Percentiles rank a stretch among this genome's conserved stretches.
These are phyloP conservation scores for Drosophila colorata DNA, from an alignment of 2,888 invertebrate species.

Conservation along the genomic window DNA sequence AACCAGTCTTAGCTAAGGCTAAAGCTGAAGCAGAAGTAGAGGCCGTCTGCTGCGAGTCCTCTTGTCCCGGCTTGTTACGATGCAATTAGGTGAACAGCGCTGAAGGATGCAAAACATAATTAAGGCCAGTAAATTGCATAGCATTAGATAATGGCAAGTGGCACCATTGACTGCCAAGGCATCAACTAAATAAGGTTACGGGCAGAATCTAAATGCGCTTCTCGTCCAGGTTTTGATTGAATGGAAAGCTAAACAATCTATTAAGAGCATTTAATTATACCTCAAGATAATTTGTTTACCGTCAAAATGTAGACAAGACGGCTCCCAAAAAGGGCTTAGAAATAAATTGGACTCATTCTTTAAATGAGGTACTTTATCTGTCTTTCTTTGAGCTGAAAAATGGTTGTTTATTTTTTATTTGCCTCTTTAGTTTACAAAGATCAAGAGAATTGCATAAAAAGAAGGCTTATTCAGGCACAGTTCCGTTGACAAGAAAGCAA, in stretches of 20 bases:
- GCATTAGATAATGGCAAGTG: slow-evolving; percentile 48
- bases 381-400: too few species aligned
- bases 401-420: too few species aligned
- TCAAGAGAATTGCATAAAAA: too few species aligned
- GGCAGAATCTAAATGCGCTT: background rate
- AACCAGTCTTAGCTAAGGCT: background rate
- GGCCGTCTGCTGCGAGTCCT: background rate
- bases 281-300: background rate
- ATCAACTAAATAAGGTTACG: slow-evolving; percentile 14
- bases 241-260: background rate
- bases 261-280: background rate
- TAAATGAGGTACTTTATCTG: too few species aligned
- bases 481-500: too few species aligned
- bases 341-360: too few species aligned
- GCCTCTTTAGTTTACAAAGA: too few species aligned
- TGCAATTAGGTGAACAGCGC: slow-evolving; percentile 74
- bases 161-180: background rate
- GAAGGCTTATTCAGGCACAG: too few species aligned
- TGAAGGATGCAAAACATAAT: slow-evolving; percentile 72
- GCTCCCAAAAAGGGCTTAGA: too few species aligned
- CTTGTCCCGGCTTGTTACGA: slow-evolving; percentile 30
- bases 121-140: slow-evolving; percentile 59
- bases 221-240: background rate
- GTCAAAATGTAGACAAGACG: too few species aligned
- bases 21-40: background rate